These are phyloP conservation scores for Anguilla japonica DNA, from an alignment of 2,113 vertebrate species.

Conservation along the genomic window DNA sequence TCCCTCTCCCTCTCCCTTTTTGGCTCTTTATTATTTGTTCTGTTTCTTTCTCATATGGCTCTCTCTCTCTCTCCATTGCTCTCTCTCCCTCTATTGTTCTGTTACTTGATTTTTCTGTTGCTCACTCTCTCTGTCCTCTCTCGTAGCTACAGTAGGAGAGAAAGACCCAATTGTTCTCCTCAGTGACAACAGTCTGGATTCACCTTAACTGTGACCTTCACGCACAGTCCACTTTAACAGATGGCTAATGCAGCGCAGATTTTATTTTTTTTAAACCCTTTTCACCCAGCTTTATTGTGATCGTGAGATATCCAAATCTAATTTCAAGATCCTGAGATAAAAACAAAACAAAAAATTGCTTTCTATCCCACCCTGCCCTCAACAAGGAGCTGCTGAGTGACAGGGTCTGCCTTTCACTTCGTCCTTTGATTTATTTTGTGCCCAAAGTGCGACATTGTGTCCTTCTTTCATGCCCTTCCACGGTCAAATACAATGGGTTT, in stretches of 20 bases:
- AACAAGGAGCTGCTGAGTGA: background rate
- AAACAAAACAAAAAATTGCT: background rate
- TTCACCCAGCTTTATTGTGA: background rate
- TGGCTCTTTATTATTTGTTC: background rate
- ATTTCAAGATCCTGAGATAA: slow-evolving; percentile 16
- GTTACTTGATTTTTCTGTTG: background rate
- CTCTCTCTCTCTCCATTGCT: background rate
- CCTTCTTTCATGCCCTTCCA: background rate
- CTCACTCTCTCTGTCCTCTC: slow-evolving; percentile 6
- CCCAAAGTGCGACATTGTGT: background rate
- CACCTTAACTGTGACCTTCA: slow-evolving; percentile 18
- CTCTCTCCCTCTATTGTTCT: background rate
- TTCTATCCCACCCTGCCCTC: background rate
- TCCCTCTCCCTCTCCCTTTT: background rate
- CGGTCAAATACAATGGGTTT: background rate
- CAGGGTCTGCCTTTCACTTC: background rate
- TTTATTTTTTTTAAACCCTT: background rate
- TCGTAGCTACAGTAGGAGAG: background rate
- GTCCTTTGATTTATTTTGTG: background rate
- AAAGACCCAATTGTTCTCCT: background rate
- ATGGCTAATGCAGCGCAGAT: background rate
- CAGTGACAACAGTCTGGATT: background rate
- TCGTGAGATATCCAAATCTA: background rate
- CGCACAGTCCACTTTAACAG: background rate
- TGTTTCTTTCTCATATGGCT: background rate